Evolutionary conservation across 2,113 vertebrate species (phyloP), one percentile per base, ranked within the genome.

Genomic region (Helogale parvula): DNA sequence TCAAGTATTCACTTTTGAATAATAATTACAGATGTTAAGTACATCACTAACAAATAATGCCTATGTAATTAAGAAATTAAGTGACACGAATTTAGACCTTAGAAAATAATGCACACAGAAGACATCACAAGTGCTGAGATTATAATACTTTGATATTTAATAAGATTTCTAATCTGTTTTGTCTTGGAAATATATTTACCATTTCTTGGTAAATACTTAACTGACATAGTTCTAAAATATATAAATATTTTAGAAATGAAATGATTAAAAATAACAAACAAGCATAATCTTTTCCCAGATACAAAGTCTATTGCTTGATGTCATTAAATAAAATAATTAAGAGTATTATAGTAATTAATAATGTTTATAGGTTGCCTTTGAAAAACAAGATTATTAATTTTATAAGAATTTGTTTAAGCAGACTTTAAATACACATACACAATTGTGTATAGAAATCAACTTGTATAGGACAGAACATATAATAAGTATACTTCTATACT

Each of bases 81-180:
- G 8, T 54, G 57, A 89, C 9, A 52, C 68, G 84, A 95, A 83
- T 60, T 93, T 21, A 92, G 17, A 74, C 65, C 88, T 3, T 80
- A 97, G 45, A 90, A 96, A 60, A 88, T 86, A 90, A 80, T 47
- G 27, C 10, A 81, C 2, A 72, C 17, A 31, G 63, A 88, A 96
- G 47, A 68, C 13, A 88, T 31, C 65, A 94, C 7, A 94, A 10
- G 50, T 96, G 33, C 50, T 97, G 3, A 38, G 52, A 86, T 86
- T 68, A 35, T 83, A 87, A 72, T 52, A 92, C 35, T 63, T 83
- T 95, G 21, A 81, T 90, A 97, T 60, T 88, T 96, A 92, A 93
- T 60, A 94, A 86, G 96, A 77, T 72, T 50, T 92, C 52, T 95
- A 47, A 85, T 77, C 50, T 89, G 10, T 87, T 87, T 93, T 94